Percentiles rank a stretch among this genome's conserved stretches.
phyloP scores from a whole-genome alignment of 2,113 vertebrate genomes.

The Oreochromis spilurus region DNA sequence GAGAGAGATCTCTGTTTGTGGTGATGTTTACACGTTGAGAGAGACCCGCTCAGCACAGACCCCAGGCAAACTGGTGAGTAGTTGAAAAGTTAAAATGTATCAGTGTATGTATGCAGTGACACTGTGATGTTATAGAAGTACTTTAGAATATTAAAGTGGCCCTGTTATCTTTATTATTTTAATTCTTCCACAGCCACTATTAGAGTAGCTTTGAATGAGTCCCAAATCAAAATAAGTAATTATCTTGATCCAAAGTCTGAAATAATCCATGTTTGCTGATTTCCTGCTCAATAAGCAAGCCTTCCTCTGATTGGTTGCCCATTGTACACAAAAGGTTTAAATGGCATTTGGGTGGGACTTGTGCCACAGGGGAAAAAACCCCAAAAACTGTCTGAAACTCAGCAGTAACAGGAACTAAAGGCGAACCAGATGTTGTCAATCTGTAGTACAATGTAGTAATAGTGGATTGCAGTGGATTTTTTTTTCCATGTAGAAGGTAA shows the following conservation, averaged over 20 bases:
- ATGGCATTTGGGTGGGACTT: background rate
- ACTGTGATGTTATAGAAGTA: background rate
- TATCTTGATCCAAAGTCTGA: background rate
- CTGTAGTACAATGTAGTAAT: background rate
- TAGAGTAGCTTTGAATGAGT: background rate
- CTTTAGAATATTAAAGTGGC: background rate
- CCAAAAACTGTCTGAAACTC: background rate
- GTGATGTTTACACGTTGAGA: slow-evolving; percentile 92
- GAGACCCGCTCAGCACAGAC: slow-evolving; percentile 96
- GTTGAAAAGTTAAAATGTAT: background rate
- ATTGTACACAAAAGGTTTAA: background rate
- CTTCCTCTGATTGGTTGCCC: background rate
- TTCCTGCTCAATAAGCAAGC: background rate
- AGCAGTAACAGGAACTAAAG: background rate
- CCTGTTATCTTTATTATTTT: background rate
- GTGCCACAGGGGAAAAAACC: background rate
- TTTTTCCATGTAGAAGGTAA: background rate
- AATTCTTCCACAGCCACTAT: background rate
- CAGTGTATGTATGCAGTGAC: background rate
- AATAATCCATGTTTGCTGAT: background rate
- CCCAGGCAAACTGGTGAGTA: slow-evolving; percentile 89
- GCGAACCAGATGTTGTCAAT: background rate
- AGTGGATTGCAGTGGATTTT: background rate
- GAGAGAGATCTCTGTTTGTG: slow-evolving; percentile 96
- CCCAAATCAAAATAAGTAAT: background rate